Conservation (phyloP, 2,113 vertebrate species). For the Barnardius zonarius region DNA sequence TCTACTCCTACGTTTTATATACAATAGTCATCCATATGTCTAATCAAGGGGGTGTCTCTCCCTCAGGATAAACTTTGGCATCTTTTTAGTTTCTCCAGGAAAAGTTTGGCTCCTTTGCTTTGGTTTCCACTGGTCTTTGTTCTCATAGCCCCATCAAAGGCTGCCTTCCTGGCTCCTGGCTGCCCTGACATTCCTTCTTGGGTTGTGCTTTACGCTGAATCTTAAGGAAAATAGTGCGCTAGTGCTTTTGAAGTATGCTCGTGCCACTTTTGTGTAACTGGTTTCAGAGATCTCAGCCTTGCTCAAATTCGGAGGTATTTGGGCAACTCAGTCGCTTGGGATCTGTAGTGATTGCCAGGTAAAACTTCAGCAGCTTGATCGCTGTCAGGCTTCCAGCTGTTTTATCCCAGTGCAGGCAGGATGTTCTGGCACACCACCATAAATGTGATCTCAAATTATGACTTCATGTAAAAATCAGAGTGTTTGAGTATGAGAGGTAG, state of each 20-base stretch:
- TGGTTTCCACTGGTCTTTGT: neutral
- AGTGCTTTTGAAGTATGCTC: neutral
- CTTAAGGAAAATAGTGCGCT: accelerated
- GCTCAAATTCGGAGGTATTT: neutral
- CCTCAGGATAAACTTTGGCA: slow-evolving; percentile 3
- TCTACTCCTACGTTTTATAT: neutral
- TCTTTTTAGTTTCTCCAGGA: slow-evolving; percentile 33
- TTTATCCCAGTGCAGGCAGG: neutral
- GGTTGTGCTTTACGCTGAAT: neutral
- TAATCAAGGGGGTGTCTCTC: slow-evolving; percentile 14
- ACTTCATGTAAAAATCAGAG: neutral
- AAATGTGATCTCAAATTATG: neutral
- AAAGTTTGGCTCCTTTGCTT: slow-evolving; percentile 1
- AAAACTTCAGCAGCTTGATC: neutral
- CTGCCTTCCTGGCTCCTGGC: neutral
- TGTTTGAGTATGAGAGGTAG: neutral
- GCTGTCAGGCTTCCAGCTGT: neutral
- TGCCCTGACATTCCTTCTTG: neutral
- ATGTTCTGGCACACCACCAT: neutral
- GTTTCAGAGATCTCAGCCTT: neutral
- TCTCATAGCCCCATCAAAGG: neutral
- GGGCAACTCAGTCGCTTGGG: neutral
- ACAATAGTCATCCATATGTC: slow-evolving; percentile 3
- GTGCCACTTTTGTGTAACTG: neutral
- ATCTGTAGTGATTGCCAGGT: neutral